A percentile compares a stretch with the other conserved stretches of the same genome.
Conservation (phyloP, 1,140 invertebrate genomes). For the Nomia melanderi region DNA sequence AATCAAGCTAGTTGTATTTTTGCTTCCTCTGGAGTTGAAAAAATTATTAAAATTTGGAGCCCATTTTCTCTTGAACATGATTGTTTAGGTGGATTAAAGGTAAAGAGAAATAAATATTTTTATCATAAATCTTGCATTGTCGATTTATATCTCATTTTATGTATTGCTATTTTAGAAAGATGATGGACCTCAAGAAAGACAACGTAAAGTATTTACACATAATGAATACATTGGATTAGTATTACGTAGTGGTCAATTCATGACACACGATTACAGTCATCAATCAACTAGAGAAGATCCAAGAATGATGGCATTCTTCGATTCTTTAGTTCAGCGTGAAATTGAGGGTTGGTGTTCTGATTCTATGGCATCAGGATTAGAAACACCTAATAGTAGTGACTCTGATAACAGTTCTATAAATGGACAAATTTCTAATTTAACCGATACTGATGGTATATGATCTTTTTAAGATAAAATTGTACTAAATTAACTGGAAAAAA, state of each 20-base stretch:
- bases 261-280: conserved; percentile 90
- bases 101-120: conserved; percentile 36
- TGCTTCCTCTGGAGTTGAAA: conserved; percentile 97
- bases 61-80: conserved; percentile 73
- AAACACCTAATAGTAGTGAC: conserved; percentile 71
- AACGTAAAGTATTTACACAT: conserved; percentile 90
- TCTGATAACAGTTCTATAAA: conserved; percentile 68
- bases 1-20: conserved; percentile 91
- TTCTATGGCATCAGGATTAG: conserved; percentile 65
- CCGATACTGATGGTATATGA: conserved; percentile 73
- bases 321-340: conserved; percentile 94
- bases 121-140: background rate
- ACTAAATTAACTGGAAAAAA: background rate
- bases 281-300: conserved; percentile 94
- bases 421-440: conserved; percentile 61
- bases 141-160: conserved; percentile 19
- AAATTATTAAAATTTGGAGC: conserved; percentile 92
- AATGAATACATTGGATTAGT: conserved; percentile 93
- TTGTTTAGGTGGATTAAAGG: conserved; percentile 76
- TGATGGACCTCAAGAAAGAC: conserved; percentile 82
- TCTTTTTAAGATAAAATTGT: background rate
- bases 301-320: conserved; percentile 98
- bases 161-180: conserved; percentile 64
- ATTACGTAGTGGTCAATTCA: conserved; percentile 88
- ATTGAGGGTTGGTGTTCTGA: conserved; percentile 87